These are phyloP conservation scores for Cromileptes altivelis DNA, from an alignment of 2,113 vertebrate genomes.

Conservation along the genomic window DNA sequence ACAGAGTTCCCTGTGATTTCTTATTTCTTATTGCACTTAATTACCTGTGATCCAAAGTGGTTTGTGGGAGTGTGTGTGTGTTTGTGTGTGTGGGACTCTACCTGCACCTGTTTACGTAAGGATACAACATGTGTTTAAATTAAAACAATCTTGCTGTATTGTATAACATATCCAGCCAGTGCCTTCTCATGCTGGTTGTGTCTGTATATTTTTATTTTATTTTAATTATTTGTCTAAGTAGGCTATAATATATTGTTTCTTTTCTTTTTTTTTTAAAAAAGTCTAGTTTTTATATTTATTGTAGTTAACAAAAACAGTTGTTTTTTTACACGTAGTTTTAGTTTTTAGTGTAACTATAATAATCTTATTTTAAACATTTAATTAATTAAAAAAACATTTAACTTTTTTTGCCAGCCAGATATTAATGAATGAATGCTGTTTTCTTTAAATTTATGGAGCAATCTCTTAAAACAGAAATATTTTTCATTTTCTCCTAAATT, in stretches of 20 bases:
- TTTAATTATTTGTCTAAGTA: too few species aligned
- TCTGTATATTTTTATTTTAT: too few species aligned
- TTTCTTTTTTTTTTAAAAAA: too few species aligned
- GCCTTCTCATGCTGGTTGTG: too few species aligned
- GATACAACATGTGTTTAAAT: conserved; percentile 8
- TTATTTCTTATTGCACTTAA: conserved; percentile 49
- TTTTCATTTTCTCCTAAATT: too few species aligned
- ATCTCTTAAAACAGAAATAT: not conserved
- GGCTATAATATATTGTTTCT: too few species aligned
- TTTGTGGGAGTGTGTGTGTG: conserved; percentile 9
- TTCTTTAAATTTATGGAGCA: not conserved
- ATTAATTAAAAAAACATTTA: too few species aligned
- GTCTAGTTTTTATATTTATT: too few species aligned
- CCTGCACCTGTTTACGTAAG: conserved; percentile 1
- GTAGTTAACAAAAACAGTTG: too few species aligned
- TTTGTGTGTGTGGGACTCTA: conserved; percentile 17
- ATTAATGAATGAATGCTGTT: not conserved
- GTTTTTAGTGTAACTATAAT: too few species aligned
- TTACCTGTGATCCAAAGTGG: conserved; percentile 46
- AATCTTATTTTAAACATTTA: too few species aligned
- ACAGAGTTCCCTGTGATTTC: conserved; percentile 40
- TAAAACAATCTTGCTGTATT: not conserved
- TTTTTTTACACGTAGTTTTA: too few species aligned
- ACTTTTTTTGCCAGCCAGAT: not conserved
- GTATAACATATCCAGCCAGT: not conserved